phyloP scores from a whole-genome alignment of 2,888 invertebrate genomes.

The Andrena chrysosceles region DNA sequence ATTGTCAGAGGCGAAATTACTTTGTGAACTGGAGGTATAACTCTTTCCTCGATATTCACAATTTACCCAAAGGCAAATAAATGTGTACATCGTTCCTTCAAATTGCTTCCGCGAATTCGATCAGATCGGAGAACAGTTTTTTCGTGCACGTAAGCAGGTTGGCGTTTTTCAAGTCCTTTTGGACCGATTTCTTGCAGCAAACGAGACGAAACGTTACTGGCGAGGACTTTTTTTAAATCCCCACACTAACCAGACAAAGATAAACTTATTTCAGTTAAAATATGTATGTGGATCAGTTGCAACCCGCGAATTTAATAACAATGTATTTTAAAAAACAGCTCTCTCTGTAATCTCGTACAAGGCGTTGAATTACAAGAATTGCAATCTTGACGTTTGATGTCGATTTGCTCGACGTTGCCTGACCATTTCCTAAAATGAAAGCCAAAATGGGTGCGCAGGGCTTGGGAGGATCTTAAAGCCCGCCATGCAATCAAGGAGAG shows the following conservation, averaged over 20 bases:
- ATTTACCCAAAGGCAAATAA: slow-evolving; percentile 5
- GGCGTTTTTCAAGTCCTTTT: neutral
- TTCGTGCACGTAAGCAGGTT: slow-evolving; percentile 1
- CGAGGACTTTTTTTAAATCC: neutral
- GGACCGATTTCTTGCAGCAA: neutral
- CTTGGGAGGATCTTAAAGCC: slow-evolving; percentile 35
- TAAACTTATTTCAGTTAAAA: neutral
- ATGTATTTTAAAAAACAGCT: neutral
- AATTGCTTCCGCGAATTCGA: slow-evolving; percentile 33
- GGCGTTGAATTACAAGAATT: slow-evolving; percentile 8
- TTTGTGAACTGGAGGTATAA: neutral
- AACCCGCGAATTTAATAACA: neutral
- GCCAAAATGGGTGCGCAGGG: slow-evolving; percentile 17
- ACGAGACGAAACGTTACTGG: neutral
- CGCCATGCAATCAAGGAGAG: slow-evolving; percentile 57
- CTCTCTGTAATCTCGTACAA: neutral
- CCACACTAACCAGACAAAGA: neutral
- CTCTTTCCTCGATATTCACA: neutral
- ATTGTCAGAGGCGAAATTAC: neutral
- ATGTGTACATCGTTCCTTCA: neutral
- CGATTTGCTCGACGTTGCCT: slow-evolving; percentile 19
- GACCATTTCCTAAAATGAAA: slow-evolving; percentile 46
- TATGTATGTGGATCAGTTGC: neutral
- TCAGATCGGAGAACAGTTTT: neutral
- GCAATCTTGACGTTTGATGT: slow-evolving; percentile 1